Conservation (phyloP, 2,888 invertebrate genomes). For the Ceriagrion tenellum region DNA sequence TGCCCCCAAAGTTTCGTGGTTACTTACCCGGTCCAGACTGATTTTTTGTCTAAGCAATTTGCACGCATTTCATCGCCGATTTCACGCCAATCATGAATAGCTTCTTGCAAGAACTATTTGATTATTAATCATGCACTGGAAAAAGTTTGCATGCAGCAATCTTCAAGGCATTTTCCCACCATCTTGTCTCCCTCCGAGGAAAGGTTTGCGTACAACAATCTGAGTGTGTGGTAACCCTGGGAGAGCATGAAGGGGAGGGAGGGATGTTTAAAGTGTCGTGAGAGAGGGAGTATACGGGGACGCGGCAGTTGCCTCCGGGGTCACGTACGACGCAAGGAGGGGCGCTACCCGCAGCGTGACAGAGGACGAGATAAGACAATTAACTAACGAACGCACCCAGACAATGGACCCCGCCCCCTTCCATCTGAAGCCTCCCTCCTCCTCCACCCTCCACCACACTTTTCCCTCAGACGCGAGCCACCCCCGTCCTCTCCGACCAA, state of each 20-base stretch:
- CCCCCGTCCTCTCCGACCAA: background rate
- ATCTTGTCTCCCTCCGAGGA: too few species aligned
- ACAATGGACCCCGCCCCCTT: background rate
- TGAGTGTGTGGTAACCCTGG: background rate
- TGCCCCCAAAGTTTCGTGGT: too few species aligned
- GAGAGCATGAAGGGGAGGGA: background rate
- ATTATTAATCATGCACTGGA: too few species aligned
- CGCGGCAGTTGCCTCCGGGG: background rate
- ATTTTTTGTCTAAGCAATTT: too few species aligned
- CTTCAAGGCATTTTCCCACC: too few species aligned
- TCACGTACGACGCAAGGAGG: conserved; percentile 30
- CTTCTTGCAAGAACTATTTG: too few species aligned
- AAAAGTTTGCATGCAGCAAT: too few species aligned
- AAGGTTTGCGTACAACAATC: background rate
- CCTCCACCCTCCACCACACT: background rate
- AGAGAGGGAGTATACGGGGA: background rate
- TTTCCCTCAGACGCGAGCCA: too few species aligned
- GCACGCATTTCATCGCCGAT: too few species aligned
- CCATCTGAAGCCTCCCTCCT: background rate
- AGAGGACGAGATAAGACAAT: conserved; percentile 60
- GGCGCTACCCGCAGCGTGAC: conserved; percentile 41
- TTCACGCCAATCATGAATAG: too few species aligned
- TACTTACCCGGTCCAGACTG: too few species aligned
- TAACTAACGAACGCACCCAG: conserved; percentile 65
- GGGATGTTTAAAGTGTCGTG: too few species aligned